A percentile compares a stretch with the other conserved stretches of the same genome.
phyloP scores from a whole-genome alignment of 1,140 invertebrate genomes.

The Drosophila subobscura region DNA sequence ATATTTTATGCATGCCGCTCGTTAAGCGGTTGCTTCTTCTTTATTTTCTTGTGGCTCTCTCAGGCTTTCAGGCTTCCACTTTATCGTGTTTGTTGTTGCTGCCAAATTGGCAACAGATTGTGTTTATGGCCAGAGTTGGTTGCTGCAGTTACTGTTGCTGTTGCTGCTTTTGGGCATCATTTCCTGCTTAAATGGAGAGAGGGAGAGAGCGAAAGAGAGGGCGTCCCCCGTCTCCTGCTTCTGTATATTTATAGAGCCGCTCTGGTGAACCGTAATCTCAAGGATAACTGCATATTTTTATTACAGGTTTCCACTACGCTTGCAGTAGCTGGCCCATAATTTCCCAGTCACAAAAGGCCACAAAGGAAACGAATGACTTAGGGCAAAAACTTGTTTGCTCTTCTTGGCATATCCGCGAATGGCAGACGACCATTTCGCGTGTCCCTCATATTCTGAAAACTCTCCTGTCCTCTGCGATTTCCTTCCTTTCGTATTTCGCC shows the following conservation, averaged over 20 bases:
- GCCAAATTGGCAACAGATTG: constrained; percentile 29
- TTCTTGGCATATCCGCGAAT: constrained; percentile 40
- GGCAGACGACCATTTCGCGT: neutral
- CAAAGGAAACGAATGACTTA: constrained; percentile 53
- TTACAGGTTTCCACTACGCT: constrained; percentile 27
- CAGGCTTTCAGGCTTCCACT: too few species aligned
- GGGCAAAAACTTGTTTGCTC: constrained; percentile 50
- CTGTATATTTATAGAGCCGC: constrained; percentile 27
- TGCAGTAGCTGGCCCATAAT: constrained; percentile 47
- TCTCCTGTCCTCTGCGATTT: neutral
- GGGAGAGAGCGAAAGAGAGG: too few species aligned
- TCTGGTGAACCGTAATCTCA: constrained; percentile 51
- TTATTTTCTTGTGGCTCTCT: constrained; percentile 2
- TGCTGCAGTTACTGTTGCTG: constrained; percentile 2
- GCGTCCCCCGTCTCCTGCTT: too few species aligned
- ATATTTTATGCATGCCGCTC: constrained; percentile 52
- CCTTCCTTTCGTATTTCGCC: constrained; percentile 22
- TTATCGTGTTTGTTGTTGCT: constrained; percentile 36
- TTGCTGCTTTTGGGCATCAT: constrained; percentile 43
- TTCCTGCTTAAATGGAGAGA: constrained; percentile 32
- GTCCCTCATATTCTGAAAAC: neutral
- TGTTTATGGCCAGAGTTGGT: constrained; percentile 21
- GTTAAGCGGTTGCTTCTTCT: constrained; percentile 34
- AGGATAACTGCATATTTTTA: constrained; percentile 50
- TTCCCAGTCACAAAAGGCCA: constrained; percentile 50